Percentiles rank a stretch among this genome's conserved stretches.
Conservation (phyloP, 2,797 vertebrate genomes). For the Hippopotamyrus pictus region DNA sequence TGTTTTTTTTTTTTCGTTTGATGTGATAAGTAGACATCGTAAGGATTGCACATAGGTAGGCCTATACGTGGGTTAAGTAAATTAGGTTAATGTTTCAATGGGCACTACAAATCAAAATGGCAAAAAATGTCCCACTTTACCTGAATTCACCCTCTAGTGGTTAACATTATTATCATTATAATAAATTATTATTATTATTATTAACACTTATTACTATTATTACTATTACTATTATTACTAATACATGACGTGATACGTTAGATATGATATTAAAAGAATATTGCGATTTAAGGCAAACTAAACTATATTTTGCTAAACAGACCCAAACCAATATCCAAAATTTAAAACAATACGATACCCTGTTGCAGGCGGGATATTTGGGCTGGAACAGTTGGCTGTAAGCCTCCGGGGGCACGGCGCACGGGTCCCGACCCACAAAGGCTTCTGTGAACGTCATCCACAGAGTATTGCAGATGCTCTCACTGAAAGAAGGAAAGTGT, state of each 20-base stretch:
- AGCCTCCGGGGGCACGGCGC: slow-evolving; percentile 41
- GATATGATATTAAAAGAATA: not conserved
- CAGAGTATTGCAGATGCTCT: slow-evolving; percentile 41
- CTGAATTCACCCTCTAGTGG: not conserved
- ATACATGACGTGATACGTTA: not conserved
- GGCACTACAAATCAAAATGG: not conserved
- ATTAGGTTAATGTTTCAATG: not conserved
- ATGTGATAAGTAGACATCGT: not conserved
- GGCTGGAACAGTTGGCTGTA: slow-evolving; percentile 45
- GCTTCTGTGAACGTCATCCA: slow-evolving; percentile 50
- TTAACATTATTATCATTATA: not conserved
- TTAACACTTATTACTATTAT: not conserved
- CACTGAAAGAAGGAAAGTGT: slow-evolving; percentile 23
- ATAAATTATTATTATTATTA: not conserved
- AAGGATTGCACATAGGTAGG: not conserved
- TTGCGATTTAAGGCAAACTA: not conserved
- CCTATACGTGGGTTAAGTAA: not conserved
- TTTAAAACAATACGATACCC: slow-evolving; percentile 35
- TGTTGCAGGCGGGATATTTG: slow-evolving; percentile 39
- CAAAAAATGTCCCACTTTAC: not conserved
- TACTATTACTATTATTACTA: not conserved
- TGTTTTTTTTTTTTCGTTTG: not conserved
- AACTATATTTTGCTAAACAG: not conserved
- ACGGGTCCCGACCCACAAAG: slow-evolving; percentile 48
- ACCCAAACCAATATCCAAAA: not conserved